A percentile compares a stretch with the other conserved stretches of the same genome.
Evolutionary conservation across 2,797 vertebrate genomes (phyloP).

Genomic region (Myotis myotis): DNA sequence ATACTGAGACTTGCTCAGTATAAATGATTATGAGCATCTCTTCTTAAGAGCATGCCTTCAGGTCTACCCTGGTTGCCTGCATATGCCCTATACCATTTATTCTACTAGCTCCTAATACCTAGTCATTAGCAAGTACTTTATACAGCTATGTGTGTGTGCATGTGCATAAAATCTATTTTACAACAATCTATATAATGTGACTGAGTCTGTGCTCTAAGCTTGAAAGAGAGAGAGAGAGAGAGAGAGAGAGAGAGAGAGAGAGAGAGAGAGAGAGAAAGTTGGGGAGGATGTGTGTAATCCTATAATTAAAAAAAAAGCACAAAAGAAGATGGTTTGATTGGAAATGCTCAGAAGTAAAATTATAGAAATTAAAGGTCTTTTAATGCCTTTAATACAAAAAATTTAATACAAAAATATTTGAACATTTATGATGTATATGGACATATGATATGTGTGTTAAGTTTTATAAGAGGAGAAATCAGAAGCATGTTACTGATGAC

Average conservation of each 20-base stretch:
- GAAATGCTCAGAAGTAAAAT: conserved; percentile 54
- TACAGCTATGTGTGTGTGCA: neutral
- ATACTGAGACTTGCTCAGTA: neutral
- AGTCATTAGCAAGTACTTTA: conserved; percentile 31
- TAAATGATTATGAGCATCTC: neutral
- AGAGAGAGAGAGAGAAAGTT: neutral
- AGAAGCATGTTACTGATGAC: conserved; percentile 56
- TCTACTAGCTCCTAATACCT: neutral
- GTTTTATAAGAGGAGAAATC: conserved; percentile 55
- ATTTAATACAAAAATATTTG: conserved; percentile 55
- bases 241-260: conserved; percentile 21
- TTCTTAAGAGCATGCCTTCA: neutral
- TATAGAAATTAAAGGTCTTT: conserved; percentile 59
- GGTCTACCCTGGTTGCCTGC: neutral
- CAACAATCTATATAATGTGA: conserved; percentile 45
- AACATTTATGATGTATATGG: conserved; percentile 33
- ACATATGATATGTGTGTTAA: conserved; percentile 51
- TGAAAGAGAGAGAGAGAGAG: conserved; percentile 10
- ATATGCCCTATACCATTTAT: neutral
- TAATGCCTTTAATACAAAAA: conserved; percentile 41
- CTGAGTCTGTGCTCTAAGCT: neutral
- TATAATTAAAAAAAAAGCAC: conserved; percentile 29
- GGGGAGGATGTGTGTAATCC: conserved; percentile 50
- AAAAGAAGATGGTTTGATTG: conserved; percentile 66
- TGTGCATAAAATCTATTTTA: neutral